Conservation (phyloP, 2,888 invertebrate genomes). For the Nemurella pictetii region DNA sequence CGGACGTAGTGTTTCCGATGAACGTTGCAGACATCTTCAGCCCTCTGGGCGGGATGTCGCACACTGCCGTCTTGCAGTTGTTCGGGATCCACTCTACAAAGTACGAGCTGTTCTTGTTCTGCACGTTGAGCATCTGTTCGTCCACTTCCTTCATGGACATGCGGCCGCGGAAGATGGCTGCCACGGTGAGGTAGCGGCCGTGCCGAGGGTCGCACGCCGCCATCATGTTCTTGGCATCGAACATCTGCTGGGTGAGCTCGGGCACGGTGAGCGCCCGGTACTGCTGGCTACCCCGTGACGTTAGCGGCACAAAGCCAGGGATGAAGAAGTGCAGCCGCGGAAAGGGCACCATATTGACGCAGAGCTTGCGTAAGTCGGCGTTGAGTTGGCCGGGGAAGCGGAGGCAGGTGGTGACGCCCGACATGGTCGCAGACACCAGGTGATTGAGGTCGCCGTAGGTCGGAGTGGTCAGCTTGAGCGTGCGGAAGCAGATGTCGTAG, state of each 20-base stretch:
- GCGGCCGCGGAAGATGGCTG: conserved; percentile 60
- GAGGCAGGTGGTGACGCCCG: too few species aligned
- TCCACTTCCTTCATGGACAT: conserved; percentile 70
- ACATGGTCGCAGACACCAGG: too few species aligned
- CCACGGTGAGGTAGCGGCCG: conserved; percentile 62
- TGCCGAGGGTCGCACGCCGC: too few species aligned
- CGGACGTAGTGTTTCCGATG: conserved; percentile 84
- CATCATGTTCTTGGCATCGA: too few species aligned
- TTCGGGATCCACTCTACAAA: conserved; percentile 84
- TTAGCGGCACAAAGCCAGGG: conserved; percentile 69
- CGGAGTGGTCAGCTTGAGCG: too few species aligned
- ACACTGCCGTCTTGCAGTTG: conserved; percentile 79
- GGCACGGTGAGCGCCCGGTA: too few species aligned
- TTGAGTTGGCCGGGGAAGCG: too few species aligned
- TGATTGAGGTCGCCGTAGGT: too few species aligned
- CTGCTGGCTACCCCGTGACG: conserved; percentile 65
- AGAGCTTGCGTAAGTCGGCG: conserved; percentile 60
- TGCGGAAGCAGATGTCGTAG: too few species aligned
- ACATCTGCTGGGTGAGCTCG: too few species aligned
- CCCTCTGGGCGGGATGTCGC: conserved; percentile 82
- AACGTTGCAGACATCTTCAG: conserved; percentile 89
- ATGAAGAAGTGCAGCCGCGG: conserved; percentile 62
- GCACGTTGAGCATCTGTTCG: too few species aligned
- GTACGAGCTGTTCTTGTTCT: conserved; percentile 78
- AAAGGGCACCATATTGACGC: conserved; percentile 65